Percentiles rank a stretch among this genome's conserved stretches.
These are phyloP conservation scores for Apamea crenata DNA, from an alignment of 2,888 invertebrate species.

Conservation along the genomic window DNA sequence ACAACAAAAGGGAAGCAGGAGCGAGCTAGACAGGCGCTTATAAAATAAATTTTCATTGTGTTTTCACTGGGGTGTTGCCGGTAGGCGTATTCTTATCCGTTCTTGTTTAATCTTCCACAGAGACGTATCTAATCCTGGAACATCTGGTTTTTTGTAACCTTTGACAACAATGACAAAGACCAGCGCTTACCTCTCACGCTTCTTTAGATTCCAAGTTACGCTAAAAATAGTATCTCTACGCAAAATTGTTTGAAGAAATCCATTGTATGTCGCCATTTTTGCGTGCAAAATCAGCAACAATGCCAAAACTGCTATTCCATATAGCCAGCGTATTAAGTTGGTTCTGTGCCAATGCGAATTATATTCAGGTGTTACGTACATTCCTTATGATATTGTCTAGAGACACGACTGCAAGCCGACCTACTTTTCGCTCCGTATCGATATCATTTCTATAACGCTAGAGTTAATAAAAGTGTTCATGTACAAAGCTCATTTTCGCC, in stretches of 20 bases:
- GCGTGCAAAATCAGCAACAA: constrained; percentile 52
- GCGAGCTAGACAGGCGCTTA: constrained; percentile 74
- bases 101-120: constrained; percentile 79
- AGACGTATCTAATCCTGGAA: constrained; percentile 74
- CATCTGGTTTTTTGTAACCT: constrained; percentile 73
- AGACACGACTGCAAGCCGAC: constrained; percentile 51
- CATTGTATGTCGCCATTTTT: constrained; percentile 34
- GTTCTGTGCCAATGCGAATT: constrained; percentile 76
- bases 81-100: constrained; percentile 75
- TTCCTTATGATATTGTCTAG: constrained; percentile 56
- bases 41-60: constrained; percentile 82
- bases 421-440: constrained; percentile 45
- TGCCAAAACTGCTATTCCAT: constrained; percentile 57
- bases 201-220: constrained; percentile 21
- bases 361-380: constrained; percentile 68
- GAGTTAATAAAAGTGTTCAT: constrained; percentile 57
- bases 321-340: constrained; percentile 63
- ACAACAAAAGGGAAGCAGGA: constrained; percentile 76
- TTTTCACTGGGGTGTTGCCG: constrained; percentile 70
- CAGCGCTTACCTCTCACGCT: constrained; percentile 36
- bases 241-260: constrained; percentile 26
- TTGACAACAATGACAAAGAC: constrained; percentile 54
- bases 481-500: constrained; percentile 64
- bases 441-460: constrained; percentile 44
- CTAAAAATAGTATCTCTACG: constrained; percentile 22